phyloP scores from a whole-genome alignment of 2,797 vertebrate species.

The Sebastes hubbsi region DNA sequence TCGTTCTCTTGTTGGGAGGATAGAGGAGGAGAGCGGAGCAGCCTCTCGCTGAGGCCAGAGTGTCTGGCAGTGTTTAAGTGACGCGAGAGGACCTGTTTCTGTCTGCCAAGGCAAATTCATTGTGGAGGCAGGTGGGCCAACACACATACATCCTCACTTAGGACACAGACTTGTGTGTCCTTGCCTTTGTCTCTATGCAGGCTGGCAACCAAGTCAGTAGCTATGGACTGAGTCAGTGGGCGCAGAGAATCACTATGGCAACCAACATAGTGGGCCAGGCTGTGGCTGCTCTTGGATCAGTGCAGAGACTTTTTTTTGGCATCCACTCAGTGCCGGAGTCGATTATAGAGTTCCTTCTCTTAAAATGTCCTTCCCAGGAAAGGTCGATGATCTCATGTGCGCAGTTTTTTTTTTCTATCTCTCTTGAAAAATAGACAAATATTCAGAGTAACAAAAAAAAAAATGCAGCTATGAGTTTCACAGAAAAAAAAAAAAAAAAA shows the following conservation, averaged over 20 bases:
- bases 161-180: slow-evolving; percentile 79
- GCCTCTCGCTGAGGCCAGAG: slow-evolving; percentile 69
- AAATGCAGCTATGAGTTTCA: slow-evolving; percentile 66
- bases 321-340: slow-evolving; percentile 60
- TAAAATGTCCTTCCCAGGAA: slow-evolving; percentile 61
- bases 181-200: slow-evolving; percentile 79
- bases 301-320: slow-evolving; percentile 72
- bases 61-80: slow-evolving; percentile 77
- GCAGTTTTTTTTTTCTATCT: slow-evolving; percentile 16
- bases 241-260: slow-evolving; percentile 73
- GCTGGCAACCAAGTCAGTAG: slow-evolving; percentile 73
- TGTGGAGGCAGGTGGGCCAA: slow-evolving; percentile 76
- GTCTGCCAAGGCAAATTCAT: slow-evolving; percentile 78
- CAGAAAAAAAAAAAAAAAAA: slow-evolving; percentile 42
- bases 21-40: slow-evolving; percentile 50
- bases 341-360: slow-evolving; percentile 66
- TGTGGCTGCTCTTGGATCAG: slow-evolving; percentile 75
- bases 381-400: slow-evolving; percentile 56
- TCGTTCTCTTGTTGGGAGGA: slow-evolving; percentile 27
- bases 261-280: slow-evolving; percentile 73
- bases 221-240: slow-evolving; percentile 70
- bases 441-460: slow-evolving; percentile 59
- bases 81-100: slow-evolving; percentile 69
- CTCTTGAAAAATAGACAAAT: slow-evolving; percentile 72
- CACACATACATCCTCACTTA: slow-evolving; percentile 68